These are phyloP conservation scores for Germaria angustata DNA, from an alignment of 2,888 invertebrate species.

Conservation along the genomic window DNA sequence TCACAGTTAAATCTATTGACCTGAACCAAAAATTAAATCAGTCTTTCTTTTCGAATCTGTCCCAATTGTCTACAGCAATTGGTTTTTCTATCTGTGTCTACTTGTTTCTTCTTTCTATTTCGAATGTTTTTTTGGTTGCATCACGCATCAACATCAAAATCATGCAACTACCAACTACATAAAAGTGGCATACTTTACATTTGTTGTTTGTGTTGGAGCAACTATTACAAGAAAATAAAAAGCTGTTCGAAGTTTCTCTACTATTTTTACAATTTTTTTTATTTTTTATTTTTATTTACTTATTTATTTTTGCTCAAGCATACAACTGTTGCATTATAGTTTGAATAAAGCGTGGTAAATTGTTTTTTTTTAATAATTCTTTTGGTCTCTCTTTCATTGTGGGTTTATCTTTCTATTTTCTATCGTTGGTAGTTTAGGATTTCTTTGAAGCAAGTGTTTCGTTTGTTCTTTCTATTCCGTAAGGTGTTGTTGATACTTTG, in stretches of 20 bases:
- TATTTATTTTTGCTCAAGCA: neutral
- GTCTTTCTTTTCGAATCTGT: constrained; percentile 48
- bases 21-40: constrained; percentile 58
- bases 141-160: constrained; percentile 59
- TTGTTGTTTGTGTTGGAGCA: neutral
- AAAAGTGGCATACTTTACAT: constrained; percentile 44
- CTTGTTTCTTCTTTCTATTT: neutral
- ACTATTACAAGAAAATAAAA: neutral
- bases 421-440: neutral
- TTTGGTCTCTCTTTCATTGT: neutral
- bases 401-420: constrained; percentile 21
- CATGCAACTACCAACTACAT: constrained; percentile 51
- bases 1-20: constrained; percentile 40
- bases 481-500: constrained; percentile 28
- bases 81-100: neutral
- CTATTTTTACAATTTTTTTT: neutral
- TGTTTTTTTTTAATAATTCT: neutral
- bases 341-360: constrained; percentile 44
- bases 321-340: constrained; percentile 34
- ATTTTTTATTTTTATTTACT: neutral
- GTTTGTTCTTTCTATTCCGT: neutral
- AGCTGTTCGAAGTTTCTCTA: neutral
- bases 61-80: constrained; percentile 42
- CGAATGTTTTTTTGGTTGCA: constrained; percentile 46
- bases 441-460: constrained; percentile 35